Evolutionary conservation across 2,888 invertebrate genomes (phyloP).

Genomic region (Tanytarsus gracilentus): DNA sequence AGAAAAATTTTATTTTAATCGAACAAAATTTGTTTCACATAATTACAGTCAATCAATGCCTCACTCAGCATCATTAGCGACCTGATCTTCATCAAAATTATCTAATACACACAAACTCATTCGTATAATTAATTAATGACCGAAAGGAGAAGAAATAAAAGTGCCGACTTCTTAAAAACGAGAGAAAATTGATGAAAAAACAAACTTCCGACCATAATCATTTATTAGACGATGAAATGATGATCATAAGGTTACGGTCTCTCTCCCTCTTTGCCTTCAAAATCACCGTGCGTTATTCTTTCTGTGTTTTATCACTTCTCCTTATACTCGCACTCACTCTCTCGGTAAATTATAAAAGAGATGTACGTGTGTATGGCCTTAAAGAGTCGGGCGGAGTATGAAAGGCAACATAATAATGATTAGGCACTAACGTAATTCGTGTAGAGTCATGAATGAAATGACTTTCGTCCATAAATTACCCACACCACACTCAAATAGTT

Average conservation of each 20-base stretch:
- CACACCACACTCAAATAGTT: background rate
- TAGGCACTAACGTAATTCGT: conserved; percentile 6
- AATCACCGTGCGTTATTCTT: conserved; percentile 9
- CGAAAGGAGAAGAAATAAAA: too few relatives aligned
- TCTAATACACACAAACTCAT: too few relatives aligned
- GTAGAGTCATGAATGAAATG: conserved; percentile 1
- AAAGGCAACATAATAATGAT: conserved; percentile 14
- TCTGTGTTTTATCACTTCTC: conserved; percentile 10
- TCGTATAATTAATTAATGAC: conserved; percentile 27
- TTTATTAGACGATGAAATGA: conserved; percentile 26
- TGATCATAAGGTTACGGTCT: conserved; percentile 20
- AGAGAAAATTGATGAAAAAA: too few relatives aligned
- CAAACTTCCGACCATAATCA: conserved; percentile 26
- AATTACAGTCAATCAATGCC: too few relatives aligned
- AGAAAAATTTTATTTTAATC: conserved; percentile 8
- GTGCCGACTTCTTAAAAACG: conserved; percentile 7
- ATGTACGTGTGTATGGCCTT: background rate
- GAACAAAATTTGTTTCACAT: too few relatives aligned
- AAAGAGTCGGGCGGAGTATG: conserved; percentile 3
- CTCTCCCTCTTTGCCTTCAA: too few relatives aligned
- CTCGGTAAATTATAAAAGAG: background rate
- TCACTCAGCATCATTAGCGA: too few relatives aligned
- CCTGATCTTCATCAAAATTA: too few relatives aligned
- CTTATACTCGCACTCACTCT: background rate
- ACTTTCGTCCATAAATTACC: background rate